These are phyloP conservation scores for Volucella bombylans DNA, from an alignment of 2,888 invertebrate species.

Conservation along the genomic window DNA sequence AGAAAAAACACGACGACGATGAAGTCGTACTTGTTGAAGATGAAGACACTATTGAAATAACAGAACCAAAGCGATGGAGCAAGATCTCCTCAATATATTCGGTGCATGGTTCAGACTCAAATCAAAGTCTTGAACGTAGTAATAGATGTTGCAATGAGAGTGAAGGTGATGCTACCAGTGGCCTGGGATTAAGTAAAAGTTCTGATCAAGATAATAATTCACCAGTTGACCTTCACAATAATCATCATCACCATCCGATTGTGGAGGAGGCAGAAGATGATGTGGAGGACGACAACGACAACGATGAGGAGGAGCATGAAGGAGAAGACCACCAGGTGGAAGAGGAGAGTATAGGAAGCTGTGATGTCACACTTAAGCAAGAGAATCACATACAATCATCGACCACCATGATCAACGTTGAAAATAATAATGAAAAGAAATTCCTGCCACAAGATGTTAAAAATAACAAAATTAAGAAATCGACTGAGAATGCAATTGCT, in stretches of 20 bases:
- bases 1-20: constrained; percentile 84
- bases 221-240: constrained; percentile 49
- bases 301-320: too few species aligned
- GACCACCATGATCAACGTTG: constrained; percentile 12
- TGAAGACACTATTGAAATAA: constrained; percentile 88
- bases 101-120: constrained; percentile 74
- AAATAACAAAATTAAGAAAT: constrained; percentile 19
- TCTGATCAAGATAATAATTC: constrained; percentile 75
- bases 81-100: constrained; percentile 80
- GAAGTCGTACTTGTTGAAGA: constrained; percentile 88
- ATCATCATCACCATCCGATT: constrained; percentile 11
- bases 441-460: constrained; percentile 49
- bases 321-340: too few species aligned
- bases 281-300: too few species aligned
- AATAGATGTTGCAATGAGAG: constrained; percentile 71
- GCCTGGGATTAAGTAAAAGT: constrained; percentile 78
- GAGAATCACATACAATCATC: constrained; percentile 31
- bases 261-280: too few species aligned
- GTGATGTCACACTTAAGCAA: constrained; percentile 43
- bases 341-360: constrained; percentile 48
- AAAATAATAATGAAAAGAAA: constrained; percentile 38
- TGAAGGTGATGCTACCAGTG: constrained; percentile 78
- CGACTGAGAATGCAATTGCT: constrained; percentile 37
- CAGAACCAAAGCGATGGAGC: constrained; percentile 87
- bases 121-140: constrained; percentile 68